A percentile compares a stretch with the other conserved stretches of the same genome.
phyloP scores from a whole-genome alignment of 2,888 invertebrate genomes.

The Exephanes ischioxanthus region DNA sequence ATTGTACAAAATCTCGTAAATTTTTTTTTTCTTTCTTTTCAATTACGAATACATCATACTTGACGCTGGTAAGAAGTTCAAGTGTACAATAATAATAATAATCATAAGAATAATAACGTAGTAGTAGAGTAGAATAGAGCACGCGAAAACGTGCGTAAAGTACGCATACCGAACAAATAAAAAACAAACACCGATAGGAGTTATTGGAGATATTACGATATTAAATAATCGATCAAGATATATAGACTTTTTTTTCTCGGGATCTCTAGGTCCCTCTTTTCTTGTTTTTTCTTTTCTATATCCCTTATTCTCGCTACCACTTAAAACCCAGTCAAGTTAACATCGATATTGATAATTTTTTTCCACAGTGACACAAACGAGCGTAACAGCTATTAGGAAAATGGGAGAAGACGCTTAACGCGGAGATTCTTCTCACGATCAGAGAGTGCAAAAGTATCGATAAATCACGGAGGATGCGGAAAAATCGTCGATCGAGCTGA shows the following conservation, averaged over 20 bases:
- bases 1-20: neutral
- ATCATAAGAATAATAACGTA: slow-evolving; percentile 19
- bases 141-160: neutral
- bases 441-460: slow-evolving; percentile 3
- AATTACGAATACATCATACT: slow-evolving; percentile 29
- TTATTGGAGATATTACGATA: neutral
- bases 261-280: slow-evolving; percentile 6
- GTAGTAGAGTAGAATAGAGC: neutral
- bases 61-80: slow-evolving; percentile 27
- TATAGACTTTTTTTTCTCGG: slow-evolving; percentile 45
- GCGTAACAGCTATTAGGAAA: neutral
- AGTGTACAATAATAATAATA: slow-evolving; percentile 34
- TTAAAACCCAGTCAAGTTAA: slow-evolving; percentile 21
- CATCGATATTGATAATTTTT: slow-evolving; percentile 24
- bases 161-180: neutral
- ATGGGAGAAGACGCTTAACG: neutral
- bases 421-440: neutral
- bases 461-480: neutral
- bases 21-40: neutral
- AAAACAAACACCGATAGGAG: slow-evolving; percentile 1
- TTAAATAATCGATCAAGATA: slow-evolving; percentile 7
- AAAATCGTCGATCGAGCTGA: slow-evolving; percentile 17
- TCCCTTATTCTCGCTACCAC: slow-evolving; percentile 14
- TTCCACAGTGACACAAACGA: slow-evolving; percentile 20
- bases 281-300: slow-evolving; percentile 22